Evolutionary conservation across 2,797 vertebrate genomes (phyloP).

Genomic region (Centropyge bicolor): DNA sequence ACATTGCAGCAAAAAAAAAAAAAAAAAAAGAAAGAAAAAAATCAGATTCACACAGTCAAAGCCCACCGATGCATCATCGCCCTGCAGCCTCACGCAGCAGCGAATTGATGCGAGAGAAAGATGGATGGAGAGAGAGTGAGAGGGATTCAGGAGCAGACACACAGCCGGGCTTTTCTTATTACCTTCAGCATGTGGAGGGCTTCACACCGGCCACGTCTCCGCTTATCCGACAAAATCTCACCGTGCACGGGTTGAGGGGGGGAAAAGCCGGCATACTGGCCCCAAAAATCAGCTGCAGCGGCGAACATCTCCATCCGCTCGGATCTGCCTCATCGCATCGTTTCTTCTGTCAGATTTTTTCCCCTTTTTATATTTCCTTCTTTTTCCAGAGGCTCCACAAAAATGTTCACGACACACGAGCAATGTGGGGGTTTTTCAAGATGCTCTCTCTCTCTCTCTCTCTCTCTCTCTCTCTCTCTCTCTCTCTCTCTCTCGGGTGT

Average conservation of each 20-base stretch:
- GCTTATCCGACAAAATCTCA: slow-evolving; percentile 48
- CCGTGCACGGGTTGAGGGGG: slow-evolving; percentile 42
- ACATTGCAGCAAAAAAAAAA: slow-evolving; percentile 37
- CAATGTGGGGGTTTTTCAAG: slow-evolving; percentile 66
- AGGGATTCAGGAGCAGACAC: slow-evolving; percentile 29
- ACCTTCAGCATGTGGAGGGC: slow-evolving; percentile 62
- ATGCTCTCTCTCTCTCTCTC: slow-evolving; percentile 44
- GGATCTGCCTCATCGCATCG: slow-evolving; percentile 29
- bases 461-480: too few species aligned
- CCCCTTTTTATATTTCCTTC: not conserved
- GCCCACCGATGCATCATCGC: slow-evolving; percentile 67
- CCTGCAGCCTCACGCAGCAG: slow-evolving; percentile 71
- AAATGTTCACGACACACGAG: slow-evolving; percentile 76
- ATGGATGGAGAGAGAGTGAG: slow-evolving; percentile 1
- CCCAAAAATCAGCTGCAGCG: slow-evolving; percentile 60
- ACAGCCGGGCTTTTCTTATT: slow-evolving; percentile 35
- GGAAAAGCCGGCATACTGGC: slow-evolving; percentile 70
- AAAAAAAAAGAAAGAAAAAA: too few species aligned
- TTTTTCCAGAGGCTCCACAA: slow-evolving; percentile 47
- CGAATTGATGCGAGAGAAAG: slow-evolving; percentile 53
- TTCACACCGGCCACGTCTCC: slow-evolving; percentile 64
- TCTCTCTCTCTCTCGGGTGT: slow-evolving; percentile 61
- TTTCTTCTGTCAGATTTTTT: not conserved
- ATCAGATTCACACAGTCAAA: slow-evolving; percentile 69
- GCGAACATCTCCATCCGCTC: slow-evolving; percentile 41